Percentiles rank a stretch among this genome's conserved stretches.
These are phyloP conservation scores for Anthoscopus minutus DNA, from an alignment of 2,113 vertebrate genomes.

Conservation along the genomic window DNA sequence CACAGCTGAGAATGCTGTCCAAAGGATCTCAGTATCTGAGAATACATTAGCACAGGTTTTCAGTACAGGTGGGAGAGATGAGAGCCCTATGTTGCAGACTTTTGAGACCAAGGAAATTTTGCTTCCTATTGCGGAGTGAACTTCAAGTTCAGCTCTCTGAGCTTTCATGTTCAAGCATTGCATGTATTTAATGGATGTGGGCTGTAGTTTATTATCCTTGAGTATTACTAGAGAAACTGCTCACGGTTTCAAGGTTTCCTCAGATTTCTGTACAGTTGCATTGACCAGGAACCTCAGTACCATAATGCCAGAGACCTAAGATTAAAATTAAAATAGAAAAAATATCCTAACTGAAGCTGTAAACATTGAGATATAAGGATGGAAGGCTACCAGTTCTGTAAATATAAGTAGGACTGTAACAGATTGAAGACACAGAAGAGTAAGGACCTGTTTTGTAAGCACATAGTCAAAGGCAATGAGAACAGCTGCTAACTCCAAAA, in stretches of 20 bases:
- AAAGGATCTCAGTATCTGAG: background rate
- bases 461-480: background rate
- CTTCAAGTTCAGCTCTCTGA: background rate
- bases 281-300: background rate
- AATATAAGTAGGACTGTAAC: background rate
- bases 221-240: background rate
- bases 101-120: background rate
- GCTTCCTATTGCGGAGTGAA: background rate
- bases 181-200: background rate
- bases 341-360: background rate
- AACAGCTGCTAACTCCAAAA: background rate
- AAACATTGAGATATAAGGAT: background rate
- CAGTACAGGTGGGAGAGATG: background rate
- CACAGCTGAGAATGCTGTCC: background rate
- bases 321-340: background rate
- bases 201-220: background rate
- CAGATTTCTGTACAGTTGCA: background rate
- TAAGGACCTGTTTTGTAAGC: background rate
- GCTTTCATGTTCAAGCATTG: background rate
- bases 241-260: background rate
- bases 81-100: background rate
- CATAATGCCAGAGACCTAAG: background rate
- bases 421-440: background rate
- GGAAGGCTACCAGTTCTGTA: background rate
- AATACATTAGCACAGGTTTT: background rate